Conservation (phyloP, 2,888 invertebrate species). For the Sinhomidia bicolor region DNA sequence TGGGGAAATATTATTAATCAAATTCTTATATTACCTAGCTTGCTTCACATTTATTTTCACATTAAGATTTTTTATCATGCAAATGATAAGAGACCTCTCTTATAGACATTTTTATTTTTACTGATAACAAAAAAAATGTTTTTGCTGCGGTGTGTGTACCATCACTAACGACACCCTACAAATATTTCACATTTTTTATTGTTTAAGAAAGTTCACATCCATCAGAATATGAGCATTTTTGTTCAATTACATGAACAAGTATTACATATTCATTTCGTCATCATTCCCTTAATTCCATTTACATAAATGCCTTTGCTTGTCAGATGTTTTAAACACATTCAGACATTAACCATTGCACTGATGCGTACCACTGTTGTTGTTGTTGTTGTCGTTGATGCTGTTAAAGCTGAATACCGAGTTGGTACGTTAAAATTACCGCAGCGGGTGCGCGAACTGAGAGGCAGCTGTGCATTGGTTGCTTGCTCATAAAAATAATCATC, state of each 20-base stretch:
- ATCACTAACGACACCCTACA: background rate
- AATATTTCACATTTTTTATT: conserved; percentile 5
- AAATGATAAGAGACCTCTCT: conserved; percentile 5
- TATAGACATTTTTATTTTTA: background rate
- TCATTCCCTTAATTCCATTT: background rate
- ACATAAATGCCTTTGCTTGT: background rate
- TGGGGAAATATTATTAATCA: background rate
- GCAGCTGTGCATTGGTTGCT: too few species aligned
- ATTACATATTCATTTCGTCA: background rate
- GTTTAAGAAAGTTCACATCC: background rate
- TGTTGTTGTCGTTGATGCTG: too few species aligned
- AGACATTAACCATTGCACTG: background rate
- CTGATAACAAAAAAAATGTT: background rate
- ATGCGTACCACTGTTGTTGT: too few species aligned
- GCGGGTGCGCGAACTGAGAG: too few species aligned
- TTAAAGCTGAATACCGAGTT: too few species aligned
- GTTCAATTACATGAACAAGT: background rate
- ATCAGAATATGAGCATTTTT: background rate
- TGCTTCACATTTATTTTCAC: background rate
- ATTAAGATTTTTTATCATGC: background rate
- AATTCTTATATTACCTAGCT: background rate
- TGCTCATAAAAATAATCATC: too few species aligned
- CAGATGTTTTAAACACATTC: background rate
- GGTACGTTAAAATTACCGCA: too few species aligned
- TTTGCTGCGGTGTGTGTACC: background rate